These are phyloP conservation scores for Fragum fragum DNA, from an alignment of 2,888 invertebrate species.

Conservation along the genomic window DNA sequence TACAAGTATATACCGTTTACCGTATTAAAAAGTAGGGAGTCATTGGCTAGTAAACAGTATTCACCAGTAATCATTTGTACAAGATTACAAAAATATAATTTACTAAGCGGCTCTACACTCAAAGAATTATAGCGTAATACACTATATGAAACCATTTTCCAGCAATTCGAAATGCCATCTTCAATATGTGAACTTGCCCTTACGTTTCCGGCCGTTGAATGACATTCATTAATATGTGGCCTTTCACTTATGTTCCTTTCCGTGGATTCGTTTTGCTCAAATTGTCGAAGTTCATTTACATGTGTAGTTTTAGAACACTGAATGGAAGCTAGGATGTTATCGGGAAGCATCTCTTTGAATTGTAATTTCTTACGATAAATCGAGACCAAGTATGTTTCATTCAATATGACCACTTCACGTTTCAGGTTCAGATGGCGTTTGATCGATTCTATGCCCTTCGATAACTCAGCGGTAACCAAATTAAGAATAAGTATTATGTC, in stretches of 20 bases:
- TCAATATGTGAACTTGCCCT: not conserved
- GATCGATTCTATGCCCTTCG: not conserved
- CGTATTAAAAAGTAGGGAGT: slow-evolving; percentile 4
- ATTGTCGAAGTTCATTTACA: not conserved
- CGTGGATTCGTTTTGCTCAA: not conserved
- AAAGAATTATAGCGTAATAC: not conserved
- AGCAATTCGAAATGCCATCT: not conserved
- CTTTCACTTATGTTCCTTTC: not conserved
- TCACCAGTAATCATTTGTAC: not conserved
- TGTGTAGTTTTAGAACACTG: not conserved
- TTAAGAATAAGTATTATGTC: not conserved
- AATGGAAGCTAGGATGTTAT: not conserved
- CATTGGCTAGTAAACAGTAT: slow-evolving; percentile 1
- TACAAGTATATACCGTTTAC: not conserved
- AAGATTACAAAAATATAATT: slow-evolving; percentile 6
- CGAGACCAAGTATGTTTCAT: not conserved
- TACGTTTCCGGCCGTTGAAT: not conserved
- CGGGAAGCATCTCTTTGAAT: not conserved
- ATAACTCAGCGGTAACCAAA: not conserved
- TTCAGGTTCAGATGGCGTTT: not conserved
- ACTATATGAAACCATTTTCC: not conserved
- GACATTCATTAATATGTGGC: not conserved
- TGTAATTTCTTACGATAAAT: not conserved
- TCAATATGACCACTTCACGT: not conserved
- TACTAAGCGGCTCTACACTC: not conserved